Evolutionary conservation across 2,797 vertebrate species (phyloP), one percentile per base, ranked within the genome.

Genomic region (Nothura maculosa): DNA sequence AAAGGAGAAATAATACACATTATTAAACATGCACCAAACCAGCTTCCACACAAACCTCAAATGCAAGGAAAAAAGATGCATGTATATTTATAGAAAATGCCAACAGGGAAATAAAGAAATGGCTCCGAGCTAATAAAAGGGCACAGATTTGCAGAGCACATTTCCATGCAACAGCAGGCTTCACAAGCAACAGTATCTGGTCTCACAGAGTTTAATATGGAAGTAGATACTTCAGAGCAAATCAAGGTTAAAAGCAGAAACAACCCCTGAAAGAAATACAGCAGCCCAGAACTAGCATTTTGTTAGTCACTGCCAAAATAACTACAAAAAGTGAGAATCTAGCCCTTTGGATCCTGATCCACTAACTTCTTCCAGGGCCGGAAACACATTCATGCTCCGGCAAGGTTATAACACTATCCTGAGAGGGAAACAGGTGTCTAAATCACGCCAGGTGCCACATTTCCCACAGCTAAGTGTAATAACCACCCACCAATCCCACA

Each of bases 31-130:
- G 50, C 25, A 63, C 84, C 54, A 94, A 72, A 60, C 3, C 38
- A 88, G 47, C 50, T 90, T 74, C 48, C 58, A 60, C 13, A 21
- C 40, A 87, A 79, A 74, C 36, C 25, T 62, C 57, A 70, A 91
- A 81, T 20, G 34, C 22, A 83, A 90, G 30, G 42, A 17, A 40
- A 66, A 79, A 64, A 24, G 0, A 4, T 63, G 54, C 66, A 76
- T 62, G 72, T 36, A 61, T 15, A 55, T 81, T 85, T 57, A 72
- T 17, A 70, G 67, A 84, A 94, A 90, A 82, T 12, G 32, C 52
- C 66, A 24, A 5, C 3, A 0, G 1, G 3, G 3, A 6, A 32
- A 45, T 30, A 25, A 22, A 32, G 16, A 73, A 85, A 14, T 2
- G 3, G 48, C 38, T 90, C 60, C 42, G 77, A 66, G 81, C 24